Base-by-base conservation (phyloP, 2,888 invertebrate genomes). In the Pocota personata region DNA sequence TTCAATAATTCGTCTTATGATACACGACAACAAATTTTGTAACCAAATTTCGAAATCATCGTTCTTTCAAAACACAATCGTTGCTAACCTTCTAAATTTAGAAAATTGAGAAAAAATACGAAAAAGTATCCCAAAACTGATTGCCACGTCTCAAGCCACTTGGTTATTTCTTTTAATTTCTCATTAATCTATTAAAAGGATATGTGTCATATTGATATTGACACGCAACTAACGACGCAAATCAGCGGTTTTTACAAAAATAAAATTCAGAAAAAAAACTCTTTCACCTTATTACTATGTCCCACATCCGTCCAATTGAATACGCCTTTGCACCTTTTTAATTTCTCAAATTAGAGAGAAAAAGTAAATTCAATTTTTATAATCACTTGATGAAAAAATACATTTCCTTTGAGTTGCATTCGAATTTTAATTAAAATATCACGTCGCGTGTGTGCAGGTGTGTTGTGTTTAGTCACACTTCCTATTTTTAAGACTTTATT, bases 401-500 rank as follows among this genome's bases (percentile, higher is more conserved):
- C 12, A 37, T n/a, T 73, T 62, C 73, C 62, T 37, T 19, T 30
- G 64, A 64, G 40, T 30, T 35, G 32, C 2, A 16, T 66, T 52
- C 7, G 32, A 71, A 55, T 43, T 48, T 40, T 30, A 79, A 72
- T 78, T 78, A 58, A 64, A 57, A 46, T 30, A 58, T 66, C 62
- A 60, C 19, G 27, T 37, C 30, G 72, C 21, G 55, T 62, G 46
- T 57, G 24, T 64, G 73, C 75, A 60, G 66, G 80, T 60, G 80
- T 67, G 1, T 37, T 12, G 19, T 14, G 35, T 35, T 79, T 66
- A 80, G 67, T 60, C 80, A 80, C 50, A 60, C 75, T 60, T 67
- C 58, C 73, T 80, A 80, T 80, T 80, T 80, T 80, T 75, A 75
- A 19, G 37, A 16, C 46, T 12, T n/a, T 55, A 30, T 8, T 60